Evolutionary conservation across 2,797 vertebrate genomes (phyloP).

Genomic region (Tiaroga cobitis): DNA sequence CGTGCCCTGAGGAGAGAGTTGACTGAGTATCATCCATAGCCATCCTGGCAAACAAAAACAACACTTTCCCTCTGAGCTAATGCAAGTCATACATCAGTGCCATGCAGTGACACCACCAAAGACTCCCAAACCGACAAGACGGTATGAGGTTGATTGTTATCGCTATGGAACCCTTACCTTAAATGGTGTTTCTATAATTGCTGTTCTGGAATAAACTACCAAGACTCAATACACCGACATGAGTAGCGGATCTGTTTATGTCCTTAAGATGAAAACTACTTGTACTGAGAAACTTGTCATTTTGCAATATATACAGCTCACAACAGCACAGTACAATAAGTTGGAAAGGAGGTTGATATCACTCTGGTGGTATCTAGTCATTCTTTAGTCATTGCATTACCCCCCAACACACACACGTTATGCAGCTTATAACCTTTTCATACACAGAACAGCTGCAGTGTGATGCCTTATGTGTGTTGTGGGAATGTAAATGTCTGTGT

Average conservation of each 20-base stretch:
- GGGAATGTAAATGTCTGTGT: neutral
- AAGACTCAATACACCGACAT: conserved; percentile 19
- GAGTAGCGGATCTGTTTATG: conserved; percentile 23
- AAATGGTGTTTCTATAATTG: conserved; percentile 41
- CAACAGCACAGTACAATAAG: conserved; percentile 45
- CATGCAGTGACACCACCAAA: conserved; percentile 43
- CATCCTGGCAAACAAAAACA: conserved; percentile 53
- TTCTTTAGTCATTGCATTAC: neutral
- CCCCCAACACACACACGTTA: neutral
- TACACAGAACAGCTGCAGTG: neutral
- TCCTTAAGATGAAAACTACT: conserved; percentile 37
- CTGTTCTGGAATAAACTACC: conserved; percentile 30
- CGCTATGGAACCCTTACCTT: conserved; percentile 40
- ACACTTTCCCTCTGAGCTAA: conserved; percentile 53
- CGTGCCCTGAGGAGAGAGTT: conserved; percentile 36
- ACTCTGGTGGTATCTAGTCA: conserved; percentile 33
- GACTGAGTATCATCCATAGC: conserved; percentile 45
- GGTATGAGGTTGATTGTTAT: conserved; percentile 48
- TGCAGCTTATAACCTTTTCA: neutral
- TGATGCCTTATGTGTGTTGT: neutral
- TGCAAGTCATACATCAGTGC: conserved; percentile 55
- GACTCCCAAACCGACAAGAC: conserved; percentile 48
- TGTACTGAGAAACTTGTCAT: conserved; percentile 37
- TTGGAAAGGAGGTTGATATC: conserved; percentile 45
- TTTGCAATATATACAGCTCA: conserved; percentile 47